A percentile compares a stretch with the other conserved stretches of the same genome.
Evolutionary conservation across 2,113 vertebrate genomes (phyloP).

Genomic region (Daphoenositta chrysoptera): DNA sequence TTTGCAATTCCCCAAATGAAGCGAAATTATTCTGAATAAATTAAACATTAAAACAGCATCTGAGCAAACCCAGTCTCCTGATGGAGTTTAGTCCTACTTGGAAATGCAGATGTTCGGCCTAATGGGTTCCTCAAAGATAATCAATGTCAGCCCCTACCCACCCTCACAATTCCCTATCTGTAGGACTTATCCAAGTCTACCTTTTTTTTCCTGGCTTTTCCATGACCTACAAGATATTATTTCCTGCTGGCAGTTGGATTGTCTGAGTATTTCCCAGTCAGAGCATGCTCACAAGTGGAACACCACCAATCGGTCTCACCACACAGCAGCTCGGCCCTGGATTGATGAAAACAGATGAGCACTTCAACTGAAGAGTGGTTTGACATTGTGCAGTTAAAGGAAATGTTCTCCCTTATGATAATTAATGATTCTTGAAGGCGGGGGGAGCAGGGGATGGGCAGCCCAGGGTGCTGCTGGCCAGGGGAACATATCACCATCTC

Average conservation of each 20-base stretch:
- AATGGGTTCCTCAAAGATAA: neutral
- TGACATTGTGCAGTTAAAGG: neutral
- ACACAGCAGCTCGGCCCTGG: rapidly evolving
- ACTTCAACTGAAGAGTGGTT: neutral
- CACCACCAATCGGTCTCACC: neutral
- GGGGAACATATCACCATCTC: rapidly evolving
- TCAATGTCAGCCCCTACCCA: neutral
- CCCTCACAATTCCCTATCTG: neutral
- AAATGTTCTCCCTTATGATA: constrained; percentile 10
- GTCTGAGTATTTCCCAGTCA: neutral
- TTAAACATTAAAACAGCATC: neutral
- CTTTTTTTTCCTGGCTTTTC: neutral
- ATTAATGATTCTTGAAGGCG: constrained; percentile 10
- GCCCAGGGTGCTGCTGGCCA: neutral
- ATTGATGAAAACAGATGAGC: neutral
- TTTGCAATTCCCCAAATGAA: constrained; percentile 22
- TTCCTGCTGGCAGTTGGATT: neutral
- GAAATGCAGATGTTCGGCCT: neutral
- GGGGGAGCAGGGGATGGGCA: neutral
- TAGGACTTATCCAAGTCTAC: neutral
- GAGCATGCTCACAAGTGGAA: neutral
- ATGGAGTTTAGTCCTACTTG: neutral
- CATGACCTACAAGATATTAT: neutral
- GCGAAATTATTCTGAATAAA: constrained; percentile 42
- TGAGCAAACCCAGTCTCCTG: neutral